Conservation (phyloP, 2,797 vertebrate species). For the Hybognathus amarus region DNA sequence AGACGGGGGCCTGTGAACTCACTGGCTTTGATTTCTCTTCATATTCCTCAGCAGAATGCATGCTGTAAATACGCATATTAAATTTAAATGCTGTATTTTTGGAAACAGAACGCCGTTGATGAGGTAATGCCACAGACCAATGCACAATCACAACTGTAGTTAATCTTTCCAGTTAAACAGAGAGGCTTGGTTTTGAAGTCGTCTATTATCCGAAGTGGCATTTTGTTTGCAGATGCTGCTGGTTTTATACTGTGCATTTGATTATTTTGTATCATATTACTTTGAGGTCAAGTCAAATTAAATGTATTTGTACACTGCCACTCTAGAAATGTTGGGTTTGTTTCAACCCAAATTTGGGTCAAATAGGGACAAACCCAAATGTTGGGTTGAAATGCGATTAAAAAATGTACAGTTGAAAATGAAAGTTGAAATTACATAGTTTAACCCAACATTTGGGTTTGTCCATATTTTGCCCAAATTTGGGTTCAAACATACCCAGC, state of each 20-base stretch:
- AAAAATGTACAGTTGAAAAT: too few species aligned
- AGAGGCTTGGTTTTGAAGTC: not conserved
- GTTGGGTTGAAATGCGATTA: too few species aligned
- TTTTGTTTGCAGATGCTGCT: not conserved
- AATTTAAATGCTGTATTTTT: conserved; percentile 30
- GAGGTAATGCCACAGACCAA: conserved; percentile 24
- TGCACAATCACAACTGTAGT: conserved; percentile 13
- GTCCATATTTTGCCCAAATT: too few species aligned
- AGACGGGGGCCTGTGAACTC: conserved; percentile 1
- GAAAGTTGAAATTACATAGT: too few species aligned
- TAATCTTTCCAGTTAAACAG: conserved; percentile 22
- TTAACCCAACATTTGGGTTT: too few species aligned
- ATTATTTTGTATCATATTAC: too few species aligned
- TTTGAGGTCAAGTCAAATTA: not conserved
- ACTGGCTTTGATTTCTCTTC: conserved; percentile 25
- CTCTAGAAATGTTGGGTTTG: too few species aligned
- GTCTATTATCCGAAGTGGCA: not conserved
- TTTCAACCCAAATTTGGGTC: too few species aligned
- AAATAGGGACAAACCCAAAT: too few species aligned
- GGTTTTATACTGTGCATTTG: not conserved
- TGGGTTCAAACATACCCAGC: too few species aligned
- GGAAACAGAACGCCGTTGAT: not conserved
- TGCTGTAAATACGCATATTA: conserved; percentile 12
- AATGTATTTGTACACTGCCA: not conserved
- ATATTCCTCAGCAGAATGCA: conserved; percentile 20